phyloP scores from a whole-genome alignment of 2,797 vertebrate genomes.

The Otolemur crassicaudatus region DNA sequence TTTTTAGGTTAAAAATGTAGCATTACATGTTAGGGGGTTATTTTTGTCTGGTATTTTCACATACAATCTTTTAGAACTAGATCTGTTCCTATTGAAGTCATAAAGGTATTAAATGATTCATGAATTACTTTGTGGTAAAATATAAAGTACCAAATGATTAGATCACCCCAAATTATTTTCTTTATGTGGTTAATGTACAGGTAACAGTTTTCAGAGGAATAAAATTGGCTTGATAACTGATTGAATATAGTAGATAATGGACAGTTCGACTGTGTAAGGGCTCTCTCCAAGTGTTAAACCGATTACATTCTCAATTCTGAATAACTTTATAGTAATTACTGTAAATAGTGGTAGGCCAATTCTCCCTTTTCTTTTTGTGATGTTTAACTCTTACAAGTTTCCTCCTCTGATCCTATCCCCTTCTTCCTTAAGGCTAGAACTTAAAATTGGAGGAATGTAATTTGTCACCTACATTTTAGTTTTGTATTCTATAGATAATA shows the following conservation, averaged over 20 bases:
- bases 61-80: conserved; percentile 48
- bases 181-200: conserved; percentile 17
- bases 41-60: conserved; percentile 63
- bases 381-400: conserved; percentile 11
- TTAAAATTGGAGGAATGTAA: conserved; percentile 57
- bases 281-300: conserved; percentile 30
- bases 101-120: conserved; percentile 65
- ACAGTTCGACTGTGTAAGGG: conserved; percentile 37
- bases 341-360: conserved; percentile 49
- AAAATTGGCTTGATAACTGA: conserved; percentile 56
- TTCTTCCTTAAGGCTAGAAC: conserved; percentile 58
- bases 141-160: conserved; percentile 59
- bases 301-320: conserved; percentile 63
- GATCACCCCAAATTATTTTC: conserved; percentile 58
- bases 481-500: conserved; percentile 60
- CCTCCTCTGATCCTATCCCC: neutral
- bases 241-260: conserved; percentile 42
- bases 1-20: conserved; percentile 59
- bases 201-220: conserved; percentile 55
- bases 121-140: conserved; percentile 74
- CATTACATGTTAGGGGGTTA: conserved; percentile 33
- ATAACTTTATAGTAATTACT: conserved; percentile 50
- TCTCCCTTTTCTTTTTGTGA: conserved; percentile 50
- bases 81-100: conserved; percentile 65
- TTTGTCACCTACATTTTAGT: conserved; percentile 49